These are phyloP conservation scores for Rambutsinella grinnellia DNA, from an alignment of 2,888 invertebrate species.

Conservation along the genomic window DNA sequence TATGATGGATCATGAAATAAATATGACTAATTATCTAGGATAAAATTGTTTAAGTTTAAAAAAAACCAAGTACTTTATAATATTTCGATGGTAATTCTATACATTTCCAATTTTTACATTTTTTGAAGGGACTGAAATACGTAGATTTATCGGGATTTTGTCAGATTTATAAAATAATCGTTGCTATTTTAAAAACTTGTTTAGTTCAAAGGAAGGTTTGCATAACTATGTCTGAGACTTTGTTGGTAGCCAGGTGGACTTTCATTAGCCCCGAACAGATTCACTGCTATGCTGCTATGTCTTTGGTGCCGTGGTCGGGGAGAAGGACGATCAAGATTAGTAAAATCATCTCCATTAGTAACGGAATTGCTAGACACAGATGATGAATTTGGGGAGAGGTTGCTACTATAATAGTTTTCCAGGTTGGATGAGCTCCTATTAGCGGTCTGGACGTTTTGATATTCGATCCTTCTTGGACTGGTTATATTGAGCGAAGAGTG, in stretches of 20 bases:
- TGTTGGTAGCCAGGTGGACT: background rate
- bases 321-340: background rate
- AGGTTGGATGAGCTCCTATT: background rate
- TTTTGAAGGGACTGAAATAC: too few species aligned
- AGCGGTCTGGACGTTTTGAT: background rate
- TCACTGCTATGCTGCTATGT: conserved; percentile 15
- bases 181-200: too few species aligned
- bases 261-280: conserved; percentile 11
- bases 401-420: background rate
- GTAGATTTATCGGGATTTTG: too few species aligned
- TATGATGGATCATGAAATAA: too few species aligned
- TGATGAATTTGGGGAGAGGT: conserved; percentile 1
- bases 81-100: too few species aligned
- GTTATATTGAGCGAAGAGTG: background rate
- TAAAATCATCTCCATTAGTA: background rate
- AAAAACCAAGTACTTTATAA: too few species aligned
- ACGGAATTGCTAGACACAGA: background rate
- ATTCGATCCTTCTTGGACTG: background rate
- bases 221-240: conserved; percentile 6
- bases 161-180: too few species aligned
- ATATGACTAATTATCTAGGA: too few species aligned
- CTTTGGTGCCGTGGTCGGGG: background rate
- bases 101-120: too few species aligned
- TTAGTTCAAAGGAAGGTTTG: background rate
- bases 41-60: too few species aligned